phyloP scores from a whole-genome alignment of 1,140 invertebrate species.

The Ptiloglossa arizonensis region DNA sequence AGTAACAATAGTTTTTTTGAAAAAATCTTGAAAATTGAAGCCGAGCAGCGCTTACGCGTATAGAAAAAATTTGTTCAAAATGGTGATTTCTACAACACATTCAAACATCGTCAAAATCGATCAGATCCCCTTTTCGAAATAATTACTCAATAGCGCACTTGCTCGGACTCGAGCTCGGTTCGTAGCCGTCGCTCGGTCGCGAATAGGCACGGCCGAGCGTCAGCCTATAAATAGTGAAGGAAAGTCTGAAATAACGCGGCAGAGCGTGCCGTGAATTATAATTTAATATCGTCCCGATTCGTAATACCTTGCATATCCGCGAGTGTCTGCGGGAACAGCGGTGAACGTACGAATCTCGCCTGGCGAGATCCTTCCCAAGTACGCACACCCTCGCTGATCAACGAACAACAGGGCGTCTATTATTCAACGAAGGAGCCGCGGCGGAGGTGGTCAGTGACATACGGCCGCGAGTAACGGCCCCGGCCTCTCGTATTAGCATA shows the following conservation, averaged over 20 bases:
- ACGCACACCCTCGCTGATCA: not conserved
- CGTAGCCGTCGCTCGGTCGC: slow-evolving; percentile 58
- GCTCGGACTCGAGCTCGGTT: slow-evolving; percentile 51
- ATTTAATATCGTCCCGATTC: slow-evolving; percentile 60
- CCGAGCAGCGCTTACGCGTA: no score
- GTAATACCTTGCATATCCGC: slow-evolving; percentile 29
- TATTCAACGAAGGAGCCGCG: slow-evolving; percentile 33
- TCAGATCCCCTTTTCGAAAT: no score
- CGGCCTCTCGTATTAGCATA: slow-evolving; percentile 72
- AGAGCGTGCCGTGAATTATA: slow-evolving; percentile 71
- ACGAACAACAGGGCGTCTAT: slow-evolving; percentile 19
- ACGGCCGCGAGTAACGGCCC: slow-evolving; percentile 71
- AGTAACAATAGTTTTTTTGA: no score
- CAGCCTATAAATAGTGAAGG: slow-evolving; percentile 71
- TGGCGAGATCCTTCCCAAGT: slow-evolving; percentile 21
- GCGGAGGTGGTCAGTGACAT: slow-evolving; percentile 79
- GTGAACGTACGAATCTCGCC: slow-evolving; percentile 26
- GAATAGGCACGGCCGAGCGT: slow-evolving; percentile 50
- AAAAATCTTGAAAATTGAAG: no score
- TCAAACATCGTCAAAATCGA: no score
- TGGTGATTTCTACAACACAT: no score
- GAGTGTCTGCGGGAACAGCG: not conserved
- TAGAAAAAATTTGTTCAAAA: no score
- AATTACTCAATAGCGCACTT: no score
- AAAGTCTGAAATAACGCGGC: slow-evolving; percentile 70